These are phyloP conservation scores for Phortica magna DNA, from an alignment of 2,888 invertebrate species.

Conservation along the genomic window DNA sequence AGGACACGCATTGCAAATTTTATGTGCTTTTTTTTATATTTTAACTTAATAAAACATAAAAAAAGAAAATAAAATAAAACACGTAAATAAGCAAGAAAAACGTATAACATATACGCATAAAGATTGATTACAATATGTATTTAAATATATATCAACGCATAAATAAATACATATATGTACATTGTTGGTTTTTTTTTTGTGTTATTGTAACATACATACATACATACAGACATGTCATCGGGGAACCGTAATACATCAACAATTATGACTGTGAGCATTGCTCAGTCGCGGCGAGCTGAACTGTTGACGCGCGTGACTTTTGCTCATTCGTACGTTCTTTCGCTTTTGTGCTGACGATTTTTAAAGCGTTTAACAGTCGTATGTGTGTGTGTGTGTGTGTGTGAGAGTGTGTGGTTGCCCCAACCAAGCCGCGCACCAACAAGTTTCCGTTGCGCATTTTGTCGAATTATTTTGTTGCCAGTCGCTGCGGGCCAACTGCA, in stretches of 20 bases:
- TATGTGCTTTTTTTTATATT: constrained; percentile 69
- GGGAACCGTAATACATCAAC: constrained; percentile 48
- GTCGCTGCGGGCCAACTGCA: constrained; percentile 68
- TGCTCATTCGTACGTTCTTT: constrained; percentile 11
- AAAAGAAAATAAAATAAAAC: constrained; percentile 25
- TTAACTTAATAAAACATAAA: constrained; percentile 62
- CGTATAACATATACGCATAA: constrained; percentile 42
- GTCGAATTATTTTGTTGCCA: constrained; percentile 72
- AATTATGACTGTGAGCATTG: constrained; percentile 49
- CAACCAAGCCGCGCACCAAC: constrained; percentile 56
- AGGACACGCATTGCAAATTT: constrained; percentile 68
- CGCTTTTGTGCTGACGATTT: constrained; percentile 55
- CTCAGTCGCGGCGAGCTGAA: constrained; percentile 4
- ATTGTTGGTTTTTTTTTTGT: neutral
- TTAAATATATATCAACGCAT: neutral
- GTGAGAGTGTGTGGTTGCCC: constrained; percentile 15
- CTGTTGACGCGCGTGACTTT: constrained; percentile 4
- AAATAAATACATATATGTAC: constrained; percentile 3
- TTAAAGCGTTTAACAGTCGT: constrained; percentile 30
- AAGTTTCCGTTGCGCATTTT: constrained; percentile 74
- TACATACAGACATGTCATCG: constrained; percentile 7
- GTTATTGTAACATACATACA: neutral
- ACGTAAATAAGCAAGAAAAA: constrained; percentile 36
- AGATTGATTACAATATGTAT: constrained; percentile 22
- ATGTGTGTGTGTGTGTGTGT: constrained; percentile 9